Evolutionary conservation across 2,888 invertebrate species (phyloP), one percentile per base, ranked within the genome.

Genomic region (Brachypalpus laphriformis): DNA sequence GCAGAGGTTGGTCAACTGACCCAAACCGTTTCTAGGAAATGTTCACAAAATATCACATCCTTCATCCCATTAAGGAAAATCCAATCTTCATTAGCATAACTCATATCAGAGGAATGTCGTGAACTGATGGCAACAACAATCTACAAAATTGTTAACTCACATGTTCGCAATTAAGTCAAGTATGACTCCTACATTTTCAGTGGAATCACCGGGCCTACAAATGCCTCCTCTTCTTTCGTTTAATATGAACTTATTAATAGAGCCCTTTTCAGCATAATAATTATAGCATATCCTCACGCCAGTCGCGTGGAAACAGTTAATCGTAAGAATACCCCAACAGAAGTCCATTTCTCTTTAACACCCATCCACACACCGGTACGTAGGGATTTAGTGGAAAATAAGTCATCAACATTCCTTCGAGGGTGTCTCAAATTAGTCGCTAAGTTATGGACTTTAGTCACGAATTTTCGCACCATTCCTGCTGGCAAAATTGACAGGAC

Each of bases 401-500:
- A 85, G 85, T 81, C 81, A 85, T 85, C 85, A 85, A 71, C 81
- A 70, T 75, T 59, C 70, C 66, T 56, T 56, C 47, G 59, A 81
- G 85, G 75, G 81, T 85, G 80, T 85, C 47, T 54, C 40, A 54
- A 80, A 76, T 85, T 75, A 76, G 75, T 61, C 59, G 54, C 66
- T 75, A 71, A 85, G 76, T 85, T 85, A 85, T 85, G 71, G 66
- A 65, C 71, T 61, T 47, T 37, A 51, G 81, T 85, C 85, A 85
- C 85, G 85, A 71, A 34, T 47, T 56, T 34, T 22, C 42, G 57
- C 9, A 34, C 65, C 63, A 70, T 75, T 70, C 16, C 42, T 8
- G 20, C 22, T 8, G 6, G 25, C 37, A 7, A 63, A 80, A 81
- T 45, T 65, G 75, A 71, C 72, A 57, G 59, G 16, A 34, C 70